Conservation (phyloP, 2,113 vertebrate species). For the Neodontobutis hainanensis region DNA sequence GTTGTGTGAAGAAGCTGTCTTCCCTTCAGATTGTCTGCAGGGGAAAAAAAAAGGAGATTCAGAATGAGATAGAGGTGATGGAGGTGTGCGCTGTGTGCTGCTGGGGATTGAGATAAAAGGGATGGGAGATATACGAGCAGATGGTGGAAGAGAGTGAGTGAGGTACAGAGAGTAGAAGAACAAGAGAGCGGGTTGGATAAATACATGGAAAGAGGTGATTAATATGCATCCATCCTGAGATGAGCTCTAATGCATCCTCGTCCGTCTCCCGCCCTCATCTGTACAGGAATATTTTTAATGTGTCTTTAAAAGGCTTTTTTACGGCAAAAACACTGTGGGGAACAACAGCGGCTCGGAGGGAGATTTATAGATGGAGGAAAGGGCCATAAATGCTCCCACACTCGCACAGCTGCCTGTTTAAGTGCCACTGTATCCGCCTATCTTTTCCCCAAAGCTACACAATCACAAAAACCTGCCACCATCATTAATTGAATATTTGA, state of each 20-base stretch:
- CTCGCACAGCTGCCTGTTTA: conserved; percentile 23
- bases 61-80: conserved; percentile 40
- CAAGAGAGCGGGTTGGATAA: conserved; percentile 40
- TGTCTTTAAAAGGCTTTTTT: conserved; percentile 54
- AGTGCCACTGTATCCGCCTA: conserved; percentile 15
- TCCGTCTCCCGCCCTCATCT: conserved; percentile 15
- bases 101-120: conserved; percentile 54
- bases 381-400: conserved; percentile 36
- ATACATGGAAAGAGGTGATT: conserved; percentile 24
- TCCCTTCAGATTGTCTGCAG: conserved; percentile 86
- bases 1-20: conserved; percentile 91
- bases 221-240: conserved; percentile 56
- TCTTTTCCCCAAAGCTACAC: conserved; percentile 2
- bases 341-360: conserved; percentile 13
- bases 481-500: neutral
- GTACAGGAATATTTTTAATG: conserved; percentile 48
- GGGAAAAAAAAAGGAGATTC: conserved; percentile 9
- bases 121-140: conserved; percentile 58
- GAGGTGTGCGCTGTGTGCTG: conserved; percentile 14
- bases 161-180: conserved; percentile 33
- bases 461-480: neutral
- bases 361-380: conserved; percentile 27
- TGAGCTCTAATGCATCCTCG: conserved; percentile 36
- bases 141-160: conserved; percentile 49
- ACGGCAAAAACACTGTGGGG: conserved; percentile 35